Percentiles rank a stretch among this genome's conserved stretches.
Evolutionary conservation across 2,113 vertebrate species (phyloP).

Genomic region (Lamprologus ornatipinnis): DNA sequence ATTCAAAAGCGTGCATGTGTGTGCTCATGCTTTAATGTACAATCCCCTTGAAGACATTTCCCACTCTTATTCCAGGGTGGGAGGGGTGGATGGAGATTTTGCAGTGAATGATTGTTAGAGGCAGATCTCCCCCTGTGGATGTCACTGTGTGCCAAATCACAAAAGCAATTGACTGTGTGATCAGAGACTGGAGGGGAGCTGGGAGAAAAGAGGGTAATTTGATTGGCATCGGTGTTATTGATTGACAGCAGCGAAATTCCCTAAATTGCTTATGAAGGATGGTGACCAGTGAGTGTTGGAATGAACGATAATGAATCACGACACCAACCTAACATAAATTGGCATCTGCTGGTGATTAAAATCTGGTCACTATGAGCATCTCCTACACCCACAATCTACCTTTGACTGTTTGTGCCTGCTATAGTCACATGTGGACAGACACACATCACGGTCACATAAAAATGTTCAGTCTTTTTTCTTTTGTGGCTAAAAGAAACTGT

Average conservation of each 20-base stretch:
- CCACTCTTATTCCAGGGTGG: neutral
- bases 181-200: neutral
- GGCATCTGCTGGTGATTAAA: neutral
- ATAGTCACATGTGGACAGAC: neutral
- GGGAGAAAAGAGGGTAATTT: constrained; percentile 12
- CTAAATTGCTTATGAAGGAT: constrained; percentile 6
- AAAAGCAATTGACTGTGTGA: constrained; percentile 5
- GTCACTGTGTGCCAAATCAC: neutral
- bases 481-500: neutral
- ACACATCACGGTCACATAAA: neutral
- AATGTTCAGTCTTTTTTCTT: neutral
- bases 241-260: constrained; percentile 34
- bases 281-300: neutral
- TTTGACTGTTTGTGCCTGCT: neutral
- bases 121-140: neutral
- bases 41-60: neutral
- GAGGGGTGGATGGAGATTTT: neutral
- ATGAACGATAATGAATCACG: constrained; percentile 19
- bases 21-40: neutral
- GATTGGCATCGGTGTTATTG: constrained; percentile 1
- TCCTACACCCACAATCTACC: neutral
- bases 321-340: neutral
- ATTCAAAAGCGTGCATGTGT: neutral
- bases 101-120: neutral
- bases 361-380: neutral